Evolutionary conservation across 2,888 invertebrate species (phyloP), one percentile per base, ranked within the genome.

Genomic region (Spisula subtruncata): DNA sequence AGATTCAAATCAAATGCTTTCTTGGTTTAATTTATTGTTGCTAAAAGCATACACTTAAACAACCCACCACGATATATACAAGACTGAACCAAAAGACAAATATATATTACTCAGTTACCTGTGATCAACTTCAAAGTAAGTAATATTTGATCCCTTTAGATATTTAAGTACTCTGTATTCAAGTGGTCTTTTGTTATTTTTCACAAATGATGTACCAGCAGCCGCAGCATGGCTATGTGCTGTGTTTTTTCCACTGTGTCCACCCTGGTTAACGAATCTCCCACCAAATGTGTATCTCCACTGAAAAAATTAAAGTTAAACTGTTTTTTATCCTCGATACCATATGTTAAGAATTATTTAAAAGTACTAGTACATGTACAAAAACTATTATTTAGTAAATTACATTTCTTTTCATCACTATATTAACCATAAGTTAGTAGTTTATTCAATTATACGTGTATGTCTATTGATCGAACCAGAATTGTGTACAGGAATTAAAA

Each of bases 131-230:
- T 94, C 93, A 86, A 95, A 94, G 90, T 94, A 95, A 14, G 94
- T 94, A 20, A 93, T 93, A 20, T 93, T 93, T 16, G 93, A 92
- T 4, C 90, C 90, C 14, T 75, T 90, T 81, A 89, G 83, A 86
- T 95, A 95, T 81, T 95, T 95, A 81, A 95, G 91, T 8, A 93
- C 91, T 84, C 95, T 91, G 90, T 95, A 95, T 51, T 93, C 93
- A 12, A 95, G 90, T 18, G 95, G 94, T 80, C 95, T 83, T 79
- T 91, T 90, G 89, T 95, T 95, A 87, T 95, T 94, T 86, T 95
- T 94, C 5, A 95, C 93, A 90, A 91, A 95, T 0, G 93, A 93
- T 5, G 95, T 95, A 1, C 95, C 95, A 20, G 95, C 95, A 29
- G 95, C 94, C 4, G 85, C 95, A 25, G 94, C 95, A 84, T 92